Evolutionary conservation across 2,113 vertebrate genomes (phyloP).

Genomic region (Sphyrna mokarran): DNA sequence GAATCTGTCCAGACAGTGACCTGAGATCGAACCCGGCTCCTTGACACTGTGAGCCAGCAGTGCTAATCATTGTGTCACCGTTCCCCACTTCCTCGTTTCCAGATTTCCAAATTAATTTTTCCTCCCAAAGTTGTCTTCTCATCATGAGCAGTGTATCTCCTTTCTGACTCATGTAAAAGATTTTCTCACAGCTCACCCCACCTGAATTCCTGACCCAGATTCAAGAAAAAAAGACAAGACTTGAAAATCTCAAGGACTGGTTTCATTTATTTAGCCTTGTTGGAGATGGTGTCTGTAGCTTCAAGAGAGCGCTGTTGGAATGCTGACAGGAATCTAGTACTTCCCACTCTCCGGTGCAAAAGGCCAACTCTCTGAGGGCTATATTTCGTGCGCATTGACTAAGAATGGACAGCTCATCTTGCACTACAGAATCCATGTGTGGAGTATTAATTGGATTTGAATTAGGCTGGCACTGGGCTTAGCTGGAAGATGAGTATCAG

Average conservation of each 20-base stretch:
- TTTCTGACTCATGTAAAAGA: not conserved
- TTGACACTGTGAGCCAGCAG: no score
- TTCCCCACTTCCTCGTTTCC: not conserved
- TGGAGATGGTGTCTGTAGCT: not conserved
- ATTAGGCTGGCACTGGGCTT: not conserved
- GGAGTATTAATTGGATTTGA: constrained; percentile 26
- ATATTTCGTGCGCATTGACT: not conserved
- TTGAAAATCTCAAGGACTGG: not conserved
- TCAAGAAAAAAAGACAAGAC: not conserved
- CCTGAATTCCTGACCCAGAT: not conserved
- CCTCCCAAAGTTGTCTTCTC: not conserved
- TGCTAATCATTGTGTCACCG: no score
- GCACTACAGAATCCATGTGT: not conserved
- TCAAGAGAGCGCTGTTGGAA: not conserved
- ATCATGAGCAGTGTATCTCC: not conserved
- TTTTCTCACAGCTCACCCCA: not conserved
- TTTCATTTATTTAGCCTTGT: not conserved
- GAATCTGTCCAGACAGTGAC: no score
- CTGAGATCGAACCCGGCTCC: no score
- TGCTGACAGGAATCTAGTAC: not conserved
- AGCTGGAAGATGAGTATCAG: constrained; percentile 3
- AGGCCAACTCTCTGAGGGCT: not conserved
- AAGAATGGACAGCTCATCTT: not conserved
- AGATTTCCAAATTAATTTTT: not conserved
- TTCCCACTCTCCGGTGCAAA: not conserved